Evolutionary conservation across 2,888 invertebrate species (phyloP), one percentile per base, ranked within the genome.

Genomic region (Acronicta alni): DNA sequence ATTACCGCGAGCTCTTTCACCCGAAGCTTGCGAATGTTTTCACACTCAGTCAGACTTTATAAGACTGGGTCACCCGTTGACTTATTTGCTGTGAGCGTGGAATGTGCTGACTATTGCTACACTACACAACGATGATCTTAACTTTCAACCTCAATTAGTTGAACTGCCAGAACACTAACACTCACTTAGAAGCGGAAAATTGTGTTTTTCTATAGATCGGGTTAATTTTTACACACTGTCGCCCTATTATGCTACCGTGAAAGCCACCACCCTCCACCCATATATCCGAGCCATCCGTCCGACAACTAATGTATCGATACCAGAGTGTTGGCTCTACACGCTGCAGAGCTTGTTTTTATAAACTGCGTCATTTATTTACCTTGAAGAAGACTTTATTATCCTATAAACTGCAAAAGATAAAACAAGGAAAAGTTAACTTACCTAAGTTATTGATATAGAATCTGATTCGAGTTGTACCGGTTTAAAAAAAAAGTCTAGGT

Each of bases 301-400:
- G 85, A 86, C 83, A 84, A 74, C 71, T 65, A 83, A 85, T 86
- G 84, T 87, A 67, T 77, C 38, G 69, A 53, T 43, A 20, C 17
- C 41, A 30, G n/a, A n/a, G 47, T 30, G 41, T 52, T 37, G 37
- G 14, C 7, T 5, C n/a, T 7, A n/a, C 14, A 14, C 32, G 2
- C 35, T 14, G 32, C 35, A 35, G 35, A 30, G 30, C 9, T 9
- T 9, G 10, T 2, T 30, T 30, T 30, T 30, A 12, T 30, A 26
- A 7, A 32, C 12, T 6, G 35, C n/a, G 6, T 1, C n/a, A 35
- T 35, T 35, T 32, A 14, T 14, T 32, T 35, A 35, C n/a, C n/a
- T 35, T 30, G 30, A 30, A 30, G 3, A 10, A 1, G 9, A 7
- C 9, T 5, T 23, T 26, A 9, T 1, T 9, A 26, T 9, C 26